Conservation (phyloP, 2,797 vertebrate genomes). For the Lacerta bilineata region DNA sequence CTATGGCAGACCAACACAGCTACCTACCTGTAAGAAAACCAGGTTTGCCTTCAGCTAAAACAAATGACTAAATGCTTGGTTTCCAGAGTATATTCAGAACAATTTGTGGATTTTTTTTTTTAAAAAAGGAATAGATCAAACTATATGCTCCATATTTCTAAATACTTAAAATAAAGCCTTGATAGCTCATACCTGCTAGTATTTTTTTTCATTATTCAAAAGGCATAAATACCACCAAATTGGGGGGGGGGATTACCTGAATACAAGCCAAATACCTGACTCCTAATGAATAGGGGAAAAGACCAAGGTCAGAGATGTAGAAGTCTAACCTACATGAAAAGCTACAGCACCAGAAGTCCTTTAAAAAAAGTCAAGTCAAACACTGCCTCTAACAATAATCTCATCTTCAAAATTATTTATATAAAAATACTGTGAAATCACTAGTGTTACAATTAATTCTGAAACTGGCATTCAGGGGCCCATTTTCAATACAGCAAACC, state of each 20-base stretch:
- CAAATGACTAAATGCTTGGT: neutral
- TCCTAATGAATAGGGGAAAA: neutral
- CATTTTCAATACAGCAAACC: constrained; percentile 41
- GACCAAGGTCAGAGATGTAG: constrained; percentile 33
- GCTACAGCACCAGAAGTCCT: constrained; percentile 28
- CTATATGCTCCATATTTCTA: neutral
- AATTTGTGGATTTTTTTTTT: neutral
- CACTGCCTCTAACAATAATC: constrained; percentile 46
- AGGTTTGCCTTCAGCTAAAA: constrained; percentile 21
- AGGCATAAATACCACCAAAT: neutral
- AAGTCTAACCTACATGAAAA: constrained; percentile 42
- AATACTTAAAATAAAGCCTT: constrained; percentile 3
- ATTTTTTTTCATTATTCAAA: neutral
- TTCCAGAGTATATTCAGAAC: constrained; percentile 1
- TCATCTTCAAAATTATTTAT: constrained; percentile 41
- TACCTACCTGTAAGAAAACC: neutral
- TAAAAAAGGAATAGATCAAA: neutral
- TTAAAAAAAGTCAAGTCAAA: constrained; percentile 1
- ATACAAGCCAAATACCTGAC: neutral
- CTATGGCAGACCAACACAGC: no score
- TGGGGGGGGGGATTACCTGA: neutral
- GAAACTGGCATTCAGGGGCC: constrained; percentile 26
- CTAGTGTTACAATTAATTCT: neutral
- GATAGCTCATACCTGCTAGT: neutral
- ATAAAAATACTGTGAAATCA: constrained; percentile 3